These are phyloP conservation scores for Physocephala rufipes DNA, from an alignment of 2,888 invertebrate species.

Conservation along the genomic window DNA sequence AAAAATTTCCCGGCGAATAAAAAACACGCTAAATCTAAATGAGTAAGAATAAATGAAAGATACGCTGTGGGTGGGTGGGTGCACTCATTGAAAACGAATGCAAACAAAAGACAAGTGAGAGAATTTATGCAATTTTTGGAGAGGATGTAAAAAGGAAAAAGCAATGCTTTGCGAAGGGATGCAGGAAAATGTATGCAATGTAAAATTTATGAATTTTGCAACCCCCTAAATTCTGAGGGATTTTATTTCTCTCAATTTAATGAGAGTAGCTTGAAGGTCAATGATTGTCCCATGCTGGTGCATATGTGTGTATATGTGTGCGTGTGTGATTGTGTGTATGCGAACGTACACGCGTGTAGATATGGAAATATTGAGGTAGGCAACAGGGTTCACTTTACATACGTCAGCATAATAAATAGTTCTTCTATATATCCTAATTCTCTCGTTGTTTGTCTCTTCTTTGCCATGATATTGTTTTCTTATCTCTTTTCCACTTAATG, in stretches of 20 bases:
- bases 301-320: not conserved
- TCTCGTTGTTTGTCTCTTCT: conserved; percentile 5
- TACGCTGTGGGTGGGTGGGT: not conserved
- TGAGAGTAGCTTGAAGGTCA: conserved; percentile 4
- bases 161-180: not conserved
- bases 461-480: not conserved
- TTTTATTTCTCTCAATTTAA: not conserved
- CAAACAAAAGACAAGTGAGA: not conserved
- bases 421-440: not conserved
- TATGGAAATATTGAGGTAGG: conserved; percentile 52
- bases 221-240: not conserved
- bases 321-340: not conserved
- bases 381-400: conserved; percentile 39
- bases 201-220: conserved; percentile 23
- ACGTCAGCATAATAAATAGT: not conserved
- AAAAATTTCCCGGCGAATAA: conserved; percentile 26
- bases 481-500: not conserved
- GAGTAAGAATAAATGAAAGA: not conserved
- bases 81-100: not conserved
- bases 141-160: conserved; percentile 35
- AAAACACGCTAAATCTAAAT: not conserved
- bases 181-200: conserved; percentile 44
- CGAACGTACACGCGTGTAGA: not conserved
- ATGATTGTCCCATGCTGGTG: not conserved
- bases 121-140: not conserved